Conservation (phyloP, 2,797 vertebrate species). For the Sphaeramia orbicularis region DNA sequence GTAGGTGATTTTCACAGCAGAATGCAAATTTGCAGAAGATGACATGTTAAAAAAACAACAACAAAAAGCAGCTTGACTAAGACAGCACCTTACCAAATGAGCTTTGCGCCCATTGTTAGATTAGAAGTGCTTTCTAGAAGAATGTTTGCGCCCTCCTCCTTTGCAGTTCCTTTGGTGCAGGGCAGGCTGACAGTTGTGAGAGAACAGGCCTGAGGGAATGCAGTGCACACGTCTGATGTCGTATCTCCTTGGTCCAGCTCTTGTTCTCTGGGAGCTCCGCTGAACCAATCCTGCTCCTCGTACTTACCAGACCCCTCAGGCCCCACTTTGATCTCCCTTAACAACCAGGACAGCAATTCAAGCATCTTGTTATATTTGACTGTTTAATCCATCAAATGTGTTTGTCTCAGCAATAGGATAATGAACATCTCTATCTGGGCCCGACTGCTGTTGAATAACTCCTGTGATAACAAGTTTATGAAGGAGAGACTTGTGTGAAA, state of each 20-base stretch:
- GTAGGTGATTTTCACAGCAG: constrained; percentile 15
- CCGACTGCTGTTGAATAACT: constrained; percentile 46
- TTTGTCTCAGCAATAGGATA: constrained; percentile 83
- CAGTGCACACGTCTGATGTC: constrained; percentile 79
- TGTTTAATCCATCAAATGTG: constrained; percentile 84
- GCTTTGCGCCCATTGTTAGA: constrained; percentile 67
- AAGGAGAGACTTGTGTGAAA: constrained; percentile 52
- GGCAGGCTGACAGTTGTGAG: constrained; percentile 73
- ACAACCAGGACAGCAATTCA: constrained; percentile 78
- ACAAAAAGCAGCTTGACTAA: constrained; percentile 26
- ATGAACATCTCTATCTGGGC: constrained; percentile 77
- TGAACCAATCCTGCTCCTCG: constrained; percentile 74
- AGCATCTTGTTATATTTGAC: constrained; percentile 82
- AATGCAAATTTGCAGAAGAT: constrained; percentile 33
- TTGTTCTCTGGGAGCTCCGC: constrained; percentile 78
- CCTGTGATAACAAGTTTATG: constrained; percentile 46
- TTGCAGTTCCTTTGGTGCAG: constrained; percentile 65
- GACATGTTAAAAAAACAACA: constrained; percentile 28
- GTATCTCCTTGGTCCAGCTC: constrained; percentile 81
- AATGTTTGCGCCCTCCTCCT: constrained; percentile 60
- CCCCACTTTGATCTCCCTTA: constrained; percentile 83
- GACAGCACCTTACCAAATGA: constrained; percentile 66
- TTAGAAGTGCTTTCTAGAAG: constrained; percentile 63
- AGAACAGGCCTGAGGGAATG: constrained; percentile 78
- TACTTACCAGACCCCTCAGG: constrained; percentile 77